Evolutionary conservation across 64 coral and sea anemone genomes (phyloP).

Genomic region (Porites lutea): DNA sequence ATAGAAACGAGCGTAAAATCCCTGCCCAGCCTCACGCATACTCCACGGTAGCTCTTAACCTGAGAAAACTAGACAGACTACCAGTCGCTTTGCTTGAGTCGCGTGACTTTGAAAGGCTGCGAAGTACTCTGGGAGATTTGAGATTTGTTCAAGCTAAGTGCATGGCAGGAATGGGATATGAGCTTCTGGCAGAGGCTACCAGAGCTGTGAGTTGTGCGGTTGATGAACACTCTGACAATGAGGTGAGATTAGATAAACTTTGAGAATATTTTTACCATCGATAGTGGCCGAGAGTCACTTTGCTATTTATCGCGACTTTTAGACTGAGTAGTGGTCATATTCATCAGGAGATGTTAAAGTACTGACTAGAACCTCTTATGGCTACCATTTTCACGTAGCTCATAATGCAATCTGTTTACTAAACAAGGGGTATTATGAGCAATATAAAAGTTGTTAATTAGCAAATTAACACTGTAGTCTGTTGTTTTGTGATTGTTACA

Average conservation of each 20-base stretch:
- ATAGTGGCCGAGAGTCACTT: too few species aligned
- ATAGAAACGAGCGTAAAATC: constrained; percentile 38
- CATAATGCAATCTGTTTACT: too few species aligned
- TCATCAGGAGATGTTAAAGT: too few species aligned
- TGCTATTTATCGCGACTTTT: too few species aligned
- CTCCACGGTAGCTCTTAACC: constrained; percentile 42
- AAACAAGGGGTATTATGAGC: too few species aligned
- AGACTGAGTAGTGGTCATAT: too few species aligned
- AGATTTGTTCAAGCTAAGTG: constrained; percentile 73
- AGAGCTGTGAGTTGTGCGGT: constrained; percentile 19
- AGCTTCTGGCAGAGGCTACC: constrained; percentile 47
- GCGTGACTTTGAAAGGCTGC: constrained; percentile 42
- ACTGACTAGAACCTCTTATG: too few species aligned
- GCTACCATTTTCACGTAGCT: too few species aligned
- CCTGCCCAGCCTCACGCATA: constrained; percentile 56
- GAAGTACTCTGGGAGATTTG: constrained; percentile 51
- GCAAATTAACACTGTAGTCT: too few species aligned
- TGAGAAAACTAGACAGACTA: constrained; percentile 65
- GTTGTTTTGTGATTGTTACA: too few species aligned
- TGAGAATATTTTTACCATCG: too few species aligned
- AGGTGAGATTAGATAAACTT: not conserved
- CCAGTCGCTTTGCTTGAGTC: constrained; percentile 46
- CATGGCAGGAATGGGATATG: constrained; percentile 72
- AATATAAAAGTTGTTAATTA: too few species aligned
- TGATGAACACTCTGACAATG: not conserved